These are phyloP conservation scores for Meloidogyne floridensis DNA, from an alignment of 1,140 invertebrate species.

Conservation along the genomic window DNA sequence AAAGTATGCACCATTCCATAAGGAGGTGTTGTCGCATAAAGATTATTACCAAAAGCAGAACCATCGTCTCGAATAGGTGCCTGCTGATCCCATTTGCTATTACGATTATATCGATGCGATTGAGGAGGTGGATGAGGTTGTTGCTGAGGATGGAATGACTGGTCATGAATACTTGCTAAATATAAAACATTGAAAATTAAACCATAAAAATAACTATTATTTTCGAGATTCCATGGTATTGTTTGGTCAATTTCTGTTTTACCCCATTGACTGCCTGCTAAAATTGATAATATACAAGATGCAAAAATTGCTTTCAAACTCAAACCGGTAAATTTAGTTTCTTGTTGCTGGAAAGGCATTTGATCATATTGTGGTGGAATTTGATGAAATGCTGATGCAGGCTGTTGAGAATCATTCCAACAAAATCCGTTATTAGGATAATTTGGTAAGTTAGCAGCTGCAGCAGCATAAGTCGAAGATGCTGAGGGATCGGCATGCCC, in stretches of 20 bases:
- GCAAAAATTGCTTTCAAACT: not conserved
- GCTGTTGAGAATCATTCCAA: slow-evolving; percentile 27
- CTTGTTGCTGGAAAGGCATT: slow-evolving; percentile 1
- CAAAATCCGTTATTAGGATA: not conserved
- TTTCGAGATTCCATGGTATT: slow-evolving; percentile 33
- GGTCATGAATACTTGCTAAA: not conserved
- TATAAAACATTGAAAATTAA: not conserved
- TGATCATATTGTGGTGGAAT: slow-evolving; percentile 15
- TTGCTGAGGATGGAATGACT: slow-evolving; percentile 11
- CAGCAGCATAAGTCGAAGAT: not conserved
- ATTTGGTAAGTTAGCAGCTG: slow-evolving; percentile 10
- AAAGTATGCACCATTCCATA: not conserved
- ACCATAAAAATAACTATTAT: slow-evolving; percentile 12
- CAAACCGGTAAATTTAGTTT: not conserved
- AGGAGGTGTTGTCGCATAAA: not conserved
- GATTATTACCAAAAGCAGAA: not conserved
- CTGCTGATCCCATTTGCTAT: slow-evolving; percentile 24
- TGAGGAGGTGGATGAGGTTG: not conserved
- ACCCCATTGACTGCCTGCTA: slow-evolving; percentile 27
- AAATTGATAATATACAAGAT: not conserved
- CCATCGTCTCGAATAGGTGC: slow-evolving; percentile 14
- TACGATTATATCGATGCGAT: slow-evolving; percentile 12
- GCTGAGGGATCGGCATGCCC: slow-evolving; percentile 4
- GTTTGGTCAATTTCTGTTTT: slow-evolving; percentile 27
- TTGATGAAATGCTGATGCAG: slow-evolving; percentile 10